Base-by-base conservation (phyloP, 2,797 vertebrate genomes). In the Crenichthys baileyi region DNA sequence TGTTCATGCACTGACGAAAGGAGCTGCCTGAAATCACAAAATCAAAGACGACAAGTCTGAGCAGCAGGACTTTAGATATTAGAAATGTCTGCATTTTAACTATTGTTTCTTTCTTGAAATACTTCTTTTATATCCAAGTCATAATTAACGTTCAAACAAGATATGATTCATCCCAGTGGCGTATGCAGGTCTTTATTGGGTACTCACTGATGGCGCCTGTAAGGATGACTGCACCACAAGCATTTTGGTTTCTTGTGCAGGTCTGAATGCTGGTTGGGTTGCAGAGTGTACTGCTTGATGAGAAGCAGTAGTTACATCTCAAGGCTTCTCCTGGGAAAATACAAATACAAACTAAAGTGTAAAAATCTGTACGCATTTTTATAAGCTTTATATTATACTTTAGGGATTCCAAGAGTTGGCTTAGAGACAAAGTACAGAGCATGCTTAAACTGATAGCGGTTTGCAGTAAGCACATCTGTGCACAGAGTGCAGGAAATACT, bases 1-100 rank as follows among this genome's bases (percentile, higher is more conserved):
- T 87, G 86, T 85, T 90, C 73, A 93, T 91, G 82, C 92, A 93
- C 44, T 82, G 76, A n/a, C 87, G 86, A 73, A 91, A 91, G 0
- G 85, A 89, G 0, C 0, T 0, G 1, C 12, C 90, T 90, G 58
- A 0, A 75, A 78, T 3, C 7, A 79, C 0, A 7, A 4, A 72
- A 77, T 1, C 39, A 56, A 70, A 29, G 18, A 26, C 24, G n/a
- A 16, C 58, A 18, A 0, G 26, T 61, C 29, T 31, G 0, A 61
- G 29, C 15, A 61, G 60, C 1, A 31, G 58, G 26, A 61, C 26
- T 31, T 61, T 15, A 61, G 58, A 61, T 29, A 31, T 2, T 15
- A 31, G 11, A 31, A 16, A 6, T n/a, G 15, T 31, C 29, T 31
- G 15, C 58, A 15, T 61, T 31, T 61, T 29, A 60, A n/a, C n/a